phyloP scores from a whole-genome alignment of 1,140 invertebrate genomes.

The Drosophila yakuba region DNA sequence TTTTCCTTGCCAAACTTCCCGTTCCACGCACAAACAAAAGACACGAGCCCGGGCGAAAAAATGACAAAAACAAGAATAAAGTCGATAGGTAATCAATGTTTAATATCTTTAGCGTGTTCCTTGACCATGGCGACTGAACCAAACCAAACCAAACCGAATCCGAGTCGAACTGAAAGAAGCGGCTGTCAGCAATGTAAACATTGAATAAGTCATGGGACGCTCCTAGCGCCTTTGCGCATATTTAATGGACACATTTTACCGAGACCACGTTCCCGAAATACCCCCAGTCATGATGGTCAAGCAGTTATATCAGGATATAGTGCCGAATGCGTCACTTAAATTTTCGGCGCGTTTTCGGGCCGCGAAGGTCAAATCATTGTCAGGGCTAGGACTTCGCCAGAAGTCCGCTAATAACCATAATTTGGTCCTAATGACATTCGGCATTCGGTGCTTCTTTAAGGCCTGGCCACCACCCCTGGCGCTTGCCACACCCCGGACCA shows the following conservation, averaged over 20 bases:
- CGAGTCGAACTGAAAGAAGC: background rate
- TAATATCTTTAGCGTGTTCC: slow-evolving; percentile 39
- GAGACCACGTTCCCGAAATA: slow-evolving; percentile 46
- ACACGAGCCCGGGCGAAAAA: background rate
- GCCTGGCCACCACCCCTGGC: slow-evolving; percentile 18
- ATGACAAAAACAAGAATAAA: slow-evolving; percentile 35
- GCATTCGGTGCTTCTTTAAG: slow-evolving; percentile 25
- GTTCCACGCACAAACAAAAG: slow-evolving; percentile 1
- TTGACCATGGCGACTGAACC: slow-evolving; percentile 9
- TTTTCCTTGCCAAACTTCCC: slow-evolving; percentile 26
- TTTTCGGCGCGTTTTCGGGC: slow-evolving; percentile 36
- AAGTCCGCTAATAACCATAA: slow-evolving; percentile 59
- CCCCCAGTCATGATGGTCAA: slow-evolving; percentile 29
- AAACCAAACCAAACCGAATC: background rate
- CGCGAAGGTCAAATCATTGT: slow-evolving; percentile 59
- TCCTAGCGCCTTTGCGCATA: slow-evolving; percentile 40
- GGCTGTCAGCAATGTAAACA: slow-evolving; percentile 28
- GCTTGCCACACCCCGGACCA: slow-evolving; percentile 35
- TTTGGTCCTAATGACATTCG: slow-evolving; percentile 62
- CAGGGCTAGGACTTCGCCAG: slow-evolving; percentile 29
- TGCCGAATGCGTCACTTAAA: slow-evolving; percentile 48
- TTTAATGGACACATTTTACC: slow-evolving; percentile 45
- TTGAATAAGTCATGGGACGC: slow-evolving; percentile 22
- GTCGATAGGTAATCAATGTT: slow-evolving; percentile 71
- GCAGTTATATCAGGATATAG: slow-evolving; percentile 11